phyloP scores from a whole-genome alignment of 1,140 invertebrate genomes.

The Metaphire vulgaris region DNA sequence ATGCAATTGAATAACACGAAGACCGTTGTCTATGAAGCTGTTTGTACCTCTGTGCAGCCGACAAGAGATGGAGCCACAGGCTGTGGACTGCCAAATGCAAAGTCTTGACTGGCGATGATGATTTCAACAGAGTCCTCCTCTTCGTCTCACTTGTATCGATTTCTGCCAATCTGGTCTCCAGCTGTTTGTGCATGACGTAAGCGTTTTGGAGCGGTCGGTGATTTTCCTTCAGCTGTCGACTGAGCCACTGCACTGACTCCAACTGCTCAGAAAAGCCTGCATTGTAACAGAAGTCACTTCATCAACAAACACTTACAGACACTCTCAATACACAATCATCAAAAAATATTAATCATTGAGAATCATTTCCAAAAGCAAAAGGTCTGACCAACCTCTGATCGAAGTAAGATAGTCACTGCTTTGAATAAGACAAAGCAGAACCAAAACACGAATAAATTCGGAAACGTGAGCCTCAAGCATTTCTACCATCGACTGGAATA shows the following conservation, averaged over 20 bases:
- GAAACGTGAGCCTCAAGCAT: neutral
- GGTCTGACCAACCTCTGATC: neutral
- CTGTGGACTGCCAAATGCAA: constrained; percentile 7
- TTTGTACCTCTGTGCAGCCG: constrained; percentile 12
- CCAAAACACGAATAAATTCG: neutral
- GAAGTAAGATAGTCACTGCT: neutral
- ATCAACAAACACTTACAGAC: neutral
- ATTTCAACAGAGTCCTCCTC: neutral
- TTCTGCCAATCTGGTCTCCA: neutral
- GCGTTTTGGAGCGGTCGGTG: neutral
- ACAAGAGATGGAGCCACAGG: constrained; percentile 8
- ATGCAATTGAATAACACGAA: too few species aligned
- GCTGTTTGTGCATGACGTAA: neutral
- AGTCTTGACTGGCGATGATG: neutral
- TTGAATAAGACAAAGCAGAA: neutral
- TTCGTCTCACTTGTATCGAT: neutral
- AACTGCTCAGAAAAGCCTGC: neutral
- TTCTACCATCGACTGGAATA: neutral
- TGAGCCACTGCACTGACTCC: neutral
- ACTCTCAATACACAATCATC: too few species aligned
- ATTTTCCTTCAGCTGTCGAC: neutral
- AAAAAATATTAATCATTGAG: too few species aligned
- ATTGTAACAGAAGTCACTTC: neutral
- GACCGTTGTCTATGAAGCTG: too few species aligned
- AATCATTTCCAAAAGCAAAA: too few species aligned